These are phyloP conservation scores for Drosophila mimica DNA, from an alignment of 2,888 invertebrate genomes.

Conservation along the genomic window DNA sequence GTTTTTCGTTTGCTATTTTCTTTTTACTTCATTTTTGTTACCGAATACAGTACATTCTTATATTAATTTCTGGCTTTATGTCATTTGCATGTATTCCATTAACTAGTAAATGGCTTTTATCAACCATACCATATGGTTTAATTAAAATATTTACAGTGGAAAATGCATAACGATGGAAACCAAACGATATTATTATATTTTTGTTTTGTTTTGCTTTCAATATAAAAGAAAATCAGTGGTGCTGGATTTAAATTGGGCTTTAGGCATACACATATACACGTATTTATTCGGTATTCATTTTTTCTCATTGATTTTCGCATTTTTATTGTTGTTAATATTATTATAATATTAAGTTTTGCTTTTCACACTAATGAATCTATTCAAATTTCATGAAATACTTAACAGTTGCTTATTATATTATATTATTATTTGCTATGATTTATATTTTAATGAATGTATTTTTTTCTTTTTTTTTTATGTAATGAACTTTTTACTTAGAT, in stretches of 20 bases:
- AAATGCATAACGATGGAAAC: conserved; percentile 73
- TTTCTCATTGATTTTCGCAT: conserved; percentile 28
- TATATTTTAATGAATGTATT: conserved; percentile 45
- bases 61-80: conserved; percentile 46
- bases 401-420: conserved; percentile 51
- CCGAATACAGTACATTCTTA: conserved; percentile 54
- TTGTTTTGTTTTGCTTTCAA: conserved; percentile 12
- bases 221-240: conserved; percentile 33
- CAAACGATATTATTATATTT: conserved; percentile 47
- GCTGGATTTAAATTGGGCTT: conserved; percentile 32
- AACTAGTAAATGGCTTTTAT: conserved; percentile 65
- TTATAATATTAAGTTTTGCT: conserved; percentile 44
- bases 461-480: conserved; percentile 9
- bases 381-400: conserved; percentile 62
- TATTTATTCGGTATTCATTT: conserved; percentile 29
- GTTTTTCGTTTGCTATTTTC: conserved; percentile 13
- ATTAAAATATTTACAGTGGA: conserved; percentile 79
- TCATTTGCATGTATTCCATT: conserved; percentile 46
- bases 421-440: conserved; percentile 30
- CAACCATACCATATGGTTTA: conserved; percentile 58
- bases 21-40: conserved; percentile 37
- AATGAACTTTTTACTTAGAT: conserved; percentile 17
- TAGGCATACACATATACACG: conserved; percentile 60
- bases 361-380: conserved; percentile 70
- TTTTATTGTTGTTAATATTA: conserved; percentile 30